These are phyloP conservation scores for Chironomus tentans DNA, from an alignment of 2,888 invertebrate species.

Conservation along the genomic window DNA sequence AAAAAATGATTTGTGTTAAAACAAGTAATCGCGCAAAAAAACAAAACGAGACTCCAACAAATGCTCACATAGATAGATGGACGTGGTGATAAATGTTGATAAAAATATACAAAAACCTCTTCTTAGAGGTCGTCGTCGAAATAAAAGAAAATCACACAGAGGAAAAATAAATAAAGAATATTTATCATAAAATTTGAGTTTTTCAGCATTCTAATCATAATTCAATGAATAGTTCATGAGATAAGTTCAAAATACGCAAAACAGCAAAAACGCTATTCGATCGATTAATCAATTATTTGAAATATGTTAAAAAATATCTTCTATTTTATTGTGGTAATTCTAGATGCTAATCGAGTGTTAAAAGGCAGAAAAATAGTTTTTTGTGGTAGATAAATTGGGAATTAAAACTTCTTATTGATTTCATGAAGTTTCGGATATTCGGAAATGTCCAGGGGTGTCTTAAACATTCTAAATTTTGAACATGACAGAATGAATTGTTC, in stretches of 20 bases:
- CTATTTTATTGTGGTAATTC: not conserved
- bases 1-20: not conserved
- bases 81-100: too few relatives aligned
- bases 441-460: too few relatives aligned
- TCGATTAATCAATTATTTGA: not conserved
- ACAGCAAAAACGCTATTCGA: not conserved
- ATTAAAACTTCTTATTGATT: too few relatives aligned
- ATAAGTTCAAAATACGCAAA: not conserved
- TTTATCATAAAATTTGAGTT: too few relatives aligned
- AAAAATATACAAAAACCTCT: not conserved
- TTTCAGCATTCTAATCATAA: too few relatives aligned
- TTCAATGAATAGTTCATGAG: not conserved
- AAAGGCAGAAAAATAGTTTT: not conserved
- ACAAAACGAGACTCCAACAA: not conserved
- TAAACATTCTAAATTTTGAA: too few relatives aligned
- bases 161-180: too few relatives aligned
- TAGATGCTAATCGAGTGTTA: not conserved
- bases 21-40: not conserved
- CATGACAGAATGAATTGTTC: too few relatives aligned
- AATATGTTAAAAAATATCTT: not conserved
- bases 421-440: too few relatives aligned
- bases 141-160: not conserved
- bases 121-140: not conserved
- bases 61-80: not conserved
- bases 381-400: not conserved